Evolutionary conservation across 2,797 vertebrate genomes (phyloP), one percentile per base, ranked within the genome.

Genomic region (Pelochelys cantorii): DNA sequence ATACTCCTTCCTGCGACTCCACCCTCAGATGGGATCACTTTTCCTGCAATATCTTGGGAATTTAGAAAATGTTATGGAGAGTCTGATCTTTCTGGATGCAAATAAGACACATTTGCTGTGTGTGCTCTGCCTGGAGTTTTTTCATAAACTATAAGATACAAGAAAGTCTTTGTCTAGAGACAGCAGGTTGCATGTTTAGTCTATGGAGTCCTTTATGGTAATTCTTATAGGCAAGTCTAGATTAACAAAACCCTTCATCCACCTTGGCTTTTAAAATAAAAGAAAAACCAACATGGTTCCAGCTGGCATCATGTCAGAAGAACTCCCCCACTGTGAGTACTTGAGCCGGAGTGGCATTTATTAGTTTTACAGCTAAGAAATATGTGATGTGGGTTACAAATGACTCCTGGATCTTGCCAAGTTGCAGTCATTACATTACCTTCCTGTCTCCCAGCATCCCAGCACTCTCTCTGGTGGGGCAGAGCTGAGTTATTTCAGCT

Each of bases 401-500:
- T 91, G 55, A 77, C 59, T 57, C 10, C 42, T 48, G 14, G 0
- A 0, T 62, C 18, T 90, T 11, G 1, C 2, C 79, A 42, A 6
- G 4, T 59, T 93, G 17, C n/a, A 31, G 27, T 65, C 15, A 31
- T n/a, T n/a, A 65, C 14, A 31, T 65, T 1, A 20, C 42, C 9
- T 25, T 74, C 34, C 34, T 65, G 2, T 34, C 68, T 22, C 23
- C 37, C 11, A 23, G 11, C 42, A 22, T 74, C 34, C 22, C 34
- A 11, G 34, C 11, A 74, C 5, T 74, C 20, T 74, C 20, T 20
- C 34, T 74, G 5, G 3, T 65, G 62, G 62, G 29, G 31, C 31
- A 74, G 68, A 74, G 34, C 11, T 23, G n/a, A 71, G 62, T 65
- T 48, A 23, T 22, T 90, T 31, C 0, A 0, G 31, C 83, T 0